These are phyloP conservation scores for Lepus timidus DNA, from an alignment of 2,113 vertebrate species.

Conservation along the genomic window DNA sequence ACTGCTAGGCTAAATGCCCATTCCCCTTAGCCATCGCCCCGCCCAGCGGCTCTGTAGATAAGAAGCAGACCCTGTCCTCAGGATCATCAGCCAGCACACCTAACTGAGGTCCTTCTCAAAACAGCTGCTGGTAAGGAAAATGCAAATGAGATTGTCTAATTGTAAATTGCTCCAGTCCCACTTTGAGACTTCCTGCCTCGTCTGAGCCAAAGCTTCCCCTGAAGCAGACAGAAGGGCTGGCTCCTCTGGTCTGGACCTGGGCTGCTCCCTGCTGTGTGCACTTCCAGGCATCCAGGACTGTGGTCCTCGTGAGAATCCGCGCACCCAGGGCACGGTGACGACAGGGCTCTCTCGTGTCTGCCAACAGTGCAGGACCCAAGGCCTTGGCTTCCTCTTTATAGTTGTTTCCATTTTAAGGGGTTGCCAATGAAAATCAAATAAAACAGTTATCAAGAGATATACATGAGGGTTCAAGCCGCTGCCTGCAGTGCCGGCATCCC, in stretches of 20 bases:
- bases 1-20: too few species aligned
- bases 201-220: not conserved
- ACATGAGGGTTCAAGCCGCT: too few species aligned
- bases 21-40: slow-evolving; percentile 13
- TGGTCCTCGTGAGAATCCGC: not conserved
- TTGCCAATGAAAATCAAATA: not conserved
- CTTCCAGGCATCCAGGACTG: accelerated
- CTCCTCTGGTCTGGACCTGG: not conserved
- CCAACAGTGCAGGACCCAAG: not conserved
- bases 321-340: not conserved
- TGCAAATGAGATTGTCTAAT: slow-evolving; percentile 48
- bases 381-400: slow-evolving; percentile 24
- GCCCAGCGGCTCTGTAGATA: not conserved
- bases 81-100: not conserved
- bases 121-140: slow-evolving; percentile 22
- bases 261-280: not conserved
- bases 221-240: not conserved
- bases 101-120: slow-evolving; percentile 29
- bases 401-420: slow-evolving; percentile 53
- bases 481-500: too few species aligned
- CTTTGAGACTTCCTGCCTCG: not conserved
- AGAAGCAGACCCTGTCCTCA: not conserved
- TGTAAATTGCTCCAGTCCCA: slow-evolving; percentile 25
- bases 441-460: not conserved
- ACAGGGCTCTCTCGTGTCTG: not conserved